Evolutionary conservation across 2,888 invertebrate genomes (phyloP).

Genomic region (Aradus depressus): DNA sequence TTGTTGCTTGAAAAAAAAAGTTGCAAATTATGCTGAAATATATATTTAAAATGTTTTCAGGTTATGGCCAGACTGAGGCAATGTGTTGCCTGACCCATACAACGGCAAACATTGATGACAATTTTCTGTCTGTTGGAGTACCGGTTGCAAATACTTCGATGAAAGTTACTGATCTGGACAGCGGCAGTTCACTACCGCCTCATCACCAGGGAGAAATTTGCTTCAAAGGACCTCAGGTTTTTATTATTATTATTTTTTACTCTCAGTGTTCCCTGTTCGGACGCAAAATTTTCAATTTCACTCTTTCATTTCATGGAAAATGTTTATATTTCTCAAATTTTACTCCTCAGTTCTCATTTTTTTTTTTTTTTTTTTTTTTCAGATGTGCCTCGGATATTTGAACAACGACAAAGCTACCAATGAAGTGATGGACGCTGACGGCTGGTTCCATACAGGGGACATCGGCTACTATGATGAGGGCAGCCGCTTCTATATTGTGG

Average conservation of each 20-base stretch:
- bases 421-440: conserved; percentile 59
- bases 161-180: conserved; percentile 47
- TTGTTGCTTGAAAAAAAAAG: neutral
- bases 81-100: conserved; percentile 53
- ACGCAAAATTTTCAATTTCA: too few relatives aligned
- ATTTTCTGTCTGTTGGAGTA: conserved; percentile 40
- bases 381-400: conserved; percentile 47
- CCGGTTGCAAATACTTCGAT: conserved; percentile 56
- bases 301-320: too few relatives aligned
- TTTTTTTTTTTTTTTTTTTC: neutral
- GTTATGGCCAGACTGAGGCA: conserved; percentile 41
- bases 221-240: conserved; percentile 60
- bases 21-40: too few relatives aligned
- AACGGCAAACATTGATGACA: conserved; percentile 40
- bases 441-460: conserved; percentile 72
- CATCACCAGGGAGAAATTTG: conserved; percentile 60
- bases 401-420: conserved; percentile 62
- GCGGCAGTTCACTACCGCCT: conserved; percentile 46
- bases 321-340: too few relatives aligned
- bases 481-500: conserved; percentile 40
- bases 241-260: too few relatives aligned
- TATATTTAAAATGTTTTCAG: conserved; percentile 11
- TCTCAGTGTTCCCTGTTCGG: too few relatives aligned
- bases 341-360: too few relatives aligned
- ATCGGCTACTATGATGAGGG: conserved; percentile 58